These are phyloP conservation scores for Spheniscus humboldti DNA, from an alignment of 2,797 vertebrate species.

Conservation along the genomic window DNA sequence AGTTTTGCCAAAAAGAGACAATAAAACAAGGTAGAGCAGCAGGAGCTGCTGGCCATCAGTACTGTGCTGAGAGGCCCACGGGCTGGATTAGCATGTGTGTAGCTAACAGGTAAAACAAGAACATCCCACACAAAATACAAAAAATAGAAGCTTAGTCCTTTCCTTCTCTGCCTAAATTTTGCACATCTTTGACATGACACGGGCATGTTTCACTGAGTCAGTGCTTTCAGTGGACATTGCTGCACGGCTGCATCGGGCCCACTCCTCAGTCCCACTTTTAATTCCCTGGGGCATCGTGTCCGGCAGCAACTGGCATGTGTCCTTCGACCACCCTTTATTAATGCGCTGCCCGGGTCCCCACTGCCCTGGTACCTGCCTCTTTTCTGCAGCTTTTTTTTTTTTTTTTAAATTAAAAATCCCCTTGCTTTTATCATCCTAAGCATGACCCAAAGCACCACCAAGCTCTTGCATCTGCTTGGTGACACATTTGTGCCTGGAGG, in stretches of 20 bases:
- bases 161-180: neutral
- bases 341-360: fast-evolving
- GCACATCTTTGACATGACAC: neutral
- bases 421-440: neutral
- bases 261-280: neutral
- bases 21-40: neutral
- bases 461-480: neutral
- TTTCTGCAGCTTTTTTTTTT: neutral
- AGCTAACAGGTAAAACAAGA: neutral
- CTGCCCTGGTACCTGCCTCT: neutral
- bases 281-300: neutral
- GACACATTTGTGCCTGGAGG: neutral
- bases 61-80: fast-evolving
- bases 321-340: neutral
- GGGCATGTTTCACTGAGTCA: fast-evolving
- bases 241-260: fast-evolving
- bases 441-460: neutral
- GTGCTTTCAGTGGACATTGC: fast-evolving
- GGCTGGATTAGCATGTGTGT: fast-evolving
- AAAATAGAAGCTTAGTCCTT: neutral
- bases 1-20: neutral
- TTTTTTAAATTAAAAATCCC: neutral
- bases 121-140: neutral
- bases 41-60: fast-evolving
- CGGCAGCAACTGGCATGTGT: fast-evolving